Percentiles rank a stretch among this genome's conserved stretches.
Evolutionary conservation across 2,888 invertebrate genomes (phyloP).

Genomic region (Hoplodrina ambigua): DNA sequence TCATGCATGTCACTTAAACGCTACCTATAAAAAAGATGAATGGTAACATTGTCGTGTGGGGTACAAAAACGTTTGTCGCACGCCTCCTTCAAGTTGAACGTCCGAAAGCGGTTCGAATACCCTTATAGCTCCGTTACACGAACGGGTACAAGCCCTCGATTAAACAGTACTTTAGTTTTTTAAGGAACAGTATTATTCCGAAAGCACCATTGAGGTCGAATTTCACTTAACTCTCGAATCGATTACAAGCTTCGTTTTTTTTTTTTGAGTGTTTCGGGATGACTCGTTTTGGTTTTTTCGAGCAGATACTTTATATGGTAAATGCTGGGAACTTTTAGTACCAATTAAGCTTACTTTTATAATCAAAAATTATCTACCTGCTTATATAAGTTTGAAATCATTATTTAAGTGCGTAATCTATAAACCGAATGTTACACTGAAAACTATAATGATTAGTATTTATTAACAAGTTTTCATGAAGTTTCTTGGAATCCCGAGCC

Average conservation of each 20-base stretch:
- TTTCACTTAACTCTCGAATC: slow-evolving; percentile 44
- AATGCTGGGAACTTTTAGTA: background rate
- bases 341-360: background rate
- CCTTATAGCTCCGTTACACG: slow-evolving; percentile 68
- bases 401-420: background rate
- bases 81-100: slow-evolving; percentile 78
- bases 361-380: background rate
- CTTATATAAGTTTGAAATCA: background rate
- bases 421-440: slow-evolving; percentile 5
- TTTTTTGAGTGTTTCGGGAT: background rate
- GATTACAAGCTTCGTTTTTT: slow-evolving; percentile 4
- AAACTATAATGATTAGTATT: slow-evolving; percentile 15
- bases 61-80: slow-evolving; percentile 73
- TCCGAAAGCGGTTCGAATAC: slow-evolving; percentile 64
- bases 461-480: slow-evolving; percentile 19
- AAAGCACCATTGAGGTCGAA: slow-evolving; percentile 44
- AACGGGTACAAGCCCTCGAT: slow-evolving; percentile 58
- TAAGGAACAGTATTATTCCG: slow-evolving; percentile 26
- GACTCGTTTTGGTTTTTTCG: slow-evolving; percentile 21
- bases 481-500: slow-evolving; percentile 8
- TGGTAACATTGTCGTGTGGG: slow-evolving; percentile 65
- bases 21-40: slow-evolving; percentile 76
- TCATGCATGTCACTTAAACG: slow-evolving; percentile 47
- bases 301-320: background rate
- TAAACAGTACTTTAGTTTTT: slow-evolving; percentile 37